Base-by-base conservation (phyloP, 30 jellyfish, hydroid and myxozoan species). In the Pelagia noctiluca region DNA sequence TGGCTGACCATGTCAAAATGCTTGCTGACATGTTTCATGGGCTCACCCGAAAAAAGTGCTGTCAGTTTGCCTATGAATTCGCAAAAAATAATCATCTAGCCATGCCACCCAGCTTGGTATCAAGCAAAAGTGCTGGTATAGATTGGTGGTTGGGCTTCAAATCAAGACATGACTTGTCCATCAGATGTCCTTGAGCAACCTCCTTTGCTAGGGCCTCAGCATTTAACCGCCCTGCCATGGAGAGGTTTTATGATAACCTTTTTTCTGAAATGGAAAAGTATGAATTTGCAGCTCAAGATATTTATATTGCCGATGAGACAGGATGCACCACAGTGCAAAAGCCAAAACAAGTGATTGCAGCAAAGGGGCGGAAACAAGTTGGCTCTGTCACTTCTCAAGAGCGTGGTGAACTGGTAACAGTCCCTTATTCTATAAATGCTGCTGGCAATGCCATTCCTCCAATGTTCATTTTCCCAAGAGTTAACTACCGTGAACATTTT, bases 151-250 rank as follows among this genome's bases (percentile, higher is more conserved):
- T 21, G 18, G 29, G 67, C 50, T 81, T 81, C 63, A 25, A 64
- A 66, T 23, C 23, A 66, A 42, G 80, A 77, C 75, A 81, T 68
- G 30, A 60, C 48, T 35, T 84, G 25, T 70, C 90, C 23, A 22
- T 84, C 18, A 35, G 95, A 38, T 54, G 29, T 21, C 95, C 95
- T 21, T 85, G 75, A 75, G 91, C 95, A 4, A 71, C 90, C 30
- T 18, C 63, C 18, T 3, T 84, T 50, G 69, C 13, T 12, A 31
- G 90, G 57, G 79, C 30, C 35, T 49, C 90, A 24, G 28, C 19
- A 23, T 75, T 84, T 50, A 84, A 73, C 57, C 80, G 63, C 32
- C 63, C 50, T 47, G 57, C 38, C 36, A 91, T 61, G 16, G 62
- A 22, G 18, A 46, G 22, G 52, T 74, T 60, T 74, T 84, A 52